Conservation (phyloP, 2,888 invertebrate genomes). For the Eretmocerus hayati region DNA sequence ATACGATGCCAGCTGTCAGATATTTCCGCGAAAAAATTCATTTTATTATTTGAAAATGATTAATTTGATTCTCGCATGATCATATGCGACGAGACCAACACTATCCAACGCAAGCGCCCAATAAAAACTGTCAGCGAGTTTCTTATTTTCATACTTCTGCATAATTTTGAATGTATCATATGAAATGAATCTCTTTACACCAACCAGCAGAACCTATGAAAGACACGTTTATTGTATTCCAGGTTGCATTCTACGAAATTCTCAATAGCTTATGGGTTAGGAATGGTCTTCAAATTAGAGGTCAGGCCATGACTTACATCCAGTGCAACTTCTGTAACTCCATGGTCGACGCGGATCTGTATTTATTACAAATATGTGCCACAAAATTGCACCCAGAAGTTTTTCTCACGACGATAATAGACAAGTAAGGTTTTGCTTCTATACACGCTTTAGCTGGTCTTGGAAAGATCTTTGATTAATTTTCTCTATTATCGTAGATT, state of each 20-base stretch:
- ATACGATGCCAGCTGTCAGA: too few relatives aligned
- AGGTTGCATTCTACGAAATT: slow-evolving; percentile 91
- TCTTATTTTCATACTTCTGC: too few relatives aligned
- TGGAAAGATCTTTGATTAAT: not conserved
- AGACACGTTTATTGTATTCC: slow-evolving; percentile 38
- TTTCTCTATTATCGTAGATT: slow-evolving; percentile 54
- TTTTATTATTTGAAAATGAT: too few relatives aligned
- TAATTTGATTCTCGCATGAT: too few relatives aligned
- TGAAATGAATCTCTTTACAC: too few relatives aligned
- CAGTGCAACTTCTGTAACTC: slow-evolving; percentile 98
- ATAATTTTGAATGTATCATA: too few relatives aligned
- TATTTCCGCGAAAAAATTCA: too few relatives aligned
- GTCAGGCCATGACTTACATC: slow-evolving; percentile 98
- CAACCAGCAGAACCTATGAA: too few relatives aligned
- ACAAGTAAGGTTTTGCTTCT: slow-evolving; percentile 55
- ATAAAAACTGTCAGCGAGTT: too few relatives aligned
- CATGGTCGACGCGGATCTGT: slow-evolving; percentile 96
- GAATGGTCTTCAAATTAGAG: slow-evolving; percentile 94
- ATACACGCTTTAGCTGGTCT: too few relatives aligned
- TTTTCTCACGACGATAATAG: slow-evolving; percentile 79
- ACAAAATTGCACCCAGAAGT: slow-evolving; percentile 79
- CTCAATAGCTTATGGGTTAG: slow-evolving; percentile 91
- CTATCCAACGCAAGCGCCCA: too few relatives aligned
- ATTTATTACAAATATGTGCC: slow-evolving; percentile 88
- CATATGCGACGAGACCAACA: too few relatives aligned